A percentile compares a stretch with the other conserved stretches of the same genome.
phyloP scores from a whole-genome alignment of 2,888 invertebrate genomes.

The Phalera bucephala region DNA sequence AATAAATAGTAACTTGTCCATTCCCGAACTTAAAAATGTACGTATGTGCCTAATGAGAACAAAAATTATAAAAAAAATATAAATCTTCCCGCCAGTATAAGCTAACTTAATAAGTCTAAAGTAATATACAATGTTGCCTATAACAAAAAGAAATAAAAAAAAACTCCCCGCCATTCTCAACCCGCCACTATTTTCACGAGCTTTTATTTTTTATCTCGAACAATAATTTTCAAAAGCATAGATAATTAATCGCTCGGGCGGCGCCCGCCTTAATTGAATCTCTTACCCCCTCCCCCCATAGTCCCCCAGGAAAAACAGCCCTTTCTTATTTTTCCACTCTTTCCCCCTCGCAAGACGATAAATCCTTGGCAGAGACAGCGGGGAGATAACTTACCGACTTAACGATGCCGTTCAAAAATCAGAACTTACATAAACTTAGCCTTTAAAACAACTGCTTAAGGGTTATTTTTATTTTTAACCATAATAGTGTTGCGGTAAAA shows the following conservation, averaged over 20 bases:
- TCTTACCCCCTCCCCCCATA: slow-evolving; percentile 54
- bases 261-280: slow-evolving; percentile 77
- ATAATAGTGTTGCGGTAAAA: slow-evolving; percentile 15
- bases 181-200: too few relatives aligned
- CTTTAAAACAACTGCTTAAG: slow-evolving; percentile 5
- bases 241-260: slow-evolving; percentile 74
- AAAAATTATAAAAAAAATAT: not conserved
- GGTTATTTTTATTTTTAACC: slow-evolving; percentile 12
- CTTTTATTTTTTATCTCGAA: slow-evolving; percentile 41
- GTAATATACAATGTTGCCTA: too few relatives aligned
- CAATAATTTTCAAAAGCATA: slow-evolving; percentile 60
- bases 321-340: slow-evolving; percentile 79
- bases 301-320: slow-evolving; percentile 79
- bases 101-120: too few relatives aligned
- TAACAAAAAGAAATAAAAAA: too few relatives aligned
- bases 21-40: too few relatives aligned
- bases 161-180: too few relatives aligned
- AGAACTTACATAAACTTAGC: slow-evolving; percentile 4
- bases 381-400: slow-evolving; percentile 69
- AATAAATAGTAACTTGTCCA: too few relatives aligned
- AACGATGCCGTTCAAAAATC: slow-evolving; percentile 13
- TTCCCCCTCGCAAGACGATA: slow-evolving; percentile 79
- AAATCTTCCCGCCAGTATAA: slow-evolving; percentile 12
- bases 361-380: slow-evolving; percentile 79
- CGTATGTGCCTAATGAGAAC: too few relatives aligned